phyloP scores from a whole-genome alignment of 2,888 invertebrate species.

The Sesamia inferens region DNA sequence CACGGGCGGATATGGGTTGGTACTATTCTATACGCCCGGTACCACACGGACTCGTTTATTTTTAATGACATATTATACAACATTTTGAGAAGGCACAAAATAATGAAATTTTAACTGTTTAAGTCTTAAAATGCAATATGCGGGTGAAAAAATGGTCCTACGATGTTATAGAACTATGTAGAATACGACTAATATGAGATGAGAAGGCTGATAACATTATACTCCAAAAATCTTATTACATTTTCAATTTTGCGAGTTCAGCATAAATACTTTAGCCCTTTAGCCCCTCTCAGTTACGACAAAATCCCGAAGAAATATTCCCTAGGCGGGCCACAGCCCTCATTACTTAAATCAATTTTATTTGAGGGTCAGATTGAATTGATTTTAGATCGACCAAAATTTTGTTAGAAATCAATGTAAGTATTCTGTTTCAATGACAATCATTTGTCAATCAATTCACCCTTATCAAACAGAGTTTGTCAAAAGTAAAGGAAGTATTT shows the following conservation, averaged over 20 bases:
- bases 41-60: too few relatives aligned
- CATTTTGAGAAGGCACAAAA: too few relatives aligned
- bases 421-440: background rate
- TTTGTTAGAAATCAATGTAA: background rate
- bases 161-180: too few relatives aligned
- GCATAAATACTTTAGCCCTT: constrained; percentile 7
- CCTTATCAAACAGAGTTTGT: background rate
- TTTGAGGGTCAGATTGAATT: constrained; percentile 6
- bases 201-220: background rate
- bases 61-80: background rate
- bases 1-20: too few relatives aligned
- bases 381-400: constrained; percentile 1
- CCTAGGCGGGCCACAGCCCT: background rate
- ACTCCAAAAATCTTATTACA: constrained; percentile 1
- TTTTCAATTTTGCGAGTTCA: constrained; percentile 3
- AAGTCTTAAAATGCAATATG: background rate
- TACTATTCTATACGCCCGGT: too few relatives aligned
- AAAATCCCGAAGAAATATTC: constrained; percentile 2
- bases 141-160: too few relatives aligned
- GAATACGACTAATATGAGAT: too few relatives aligned
- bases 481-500: background rate
- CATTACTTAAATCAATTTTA: constrained; percentile 19
- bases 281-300: constrained; percentile 1
- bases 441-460: background rate
- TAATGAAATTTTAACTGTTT: background rate